Evolutionary conservation across 2,113 vertebrate genomes (phyloP).

Genomic region (Phoxinus phoxinus): DNA sequence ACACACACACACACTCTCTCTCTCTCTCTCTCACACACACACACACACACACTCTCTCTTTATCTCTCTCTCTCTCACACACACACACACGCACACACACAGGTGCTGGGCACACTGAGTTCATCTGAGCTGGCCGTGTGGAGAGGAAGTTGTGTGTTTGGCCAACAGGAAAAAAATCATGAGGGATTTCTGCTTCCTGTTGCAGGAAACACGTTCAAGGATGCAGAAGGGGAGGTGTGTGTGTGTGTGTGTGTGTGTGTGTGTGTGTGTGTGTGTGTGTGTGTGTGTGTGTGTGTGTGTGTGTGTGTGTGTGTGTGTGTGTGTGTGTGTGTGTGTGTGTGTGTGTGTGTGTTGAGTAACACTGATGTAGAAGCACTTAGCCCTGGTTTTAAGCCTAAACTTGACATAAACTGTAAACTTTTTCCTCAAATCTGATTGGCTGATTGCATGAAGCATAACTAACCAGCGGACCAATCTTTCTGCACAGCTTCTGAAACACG

Average conservation of each 20-base stretch:
- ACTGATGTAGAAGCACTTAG: too few relatives aligned
- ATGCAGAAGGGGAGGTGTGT: conserved; percentile 42
- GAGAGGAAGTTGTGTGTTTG: conserved; percentile 58
- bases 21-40: neutral
- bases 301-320: too few relatives aligned
- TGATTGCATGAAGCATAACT: too few relatives aligned
- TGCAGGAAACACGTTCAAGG: conserved; percentile 61
- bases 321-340: too few relatives aligned
- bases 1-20: neutral
- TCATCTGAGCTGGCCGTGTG: conserved; percentile 44
- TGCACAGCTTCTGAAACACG: too few relatives aligned
- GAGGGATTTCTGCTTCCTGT: conserved; percentile 60
- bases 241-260: neutral
- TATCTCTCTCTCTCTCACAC: neutral
- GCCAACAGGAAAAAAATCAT: conserved; percentile 51
- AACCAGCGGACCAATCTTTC: too few relatives aligned
- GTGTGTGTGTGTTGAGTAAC: too few relatives aligned
- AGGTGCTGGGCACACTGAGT: conserved; percentile 43
- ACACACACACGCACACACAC: neutral
- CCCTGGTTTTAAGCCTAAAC: too few relatives aligned
- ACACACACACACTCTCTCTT: neutral
- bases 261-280: neutral
- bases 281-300: too few relatives aligned
- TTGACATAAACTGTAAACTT: too few relatives aligned
- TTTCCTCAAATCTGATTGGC: too few relatives aligned